A percentile compares a stretch with the other conserved stretches of the same genome.
These are phyloP conservation scores for Trissoscelio sp. DNA, from an alignment of 2,888 invertebrate genomes.

Conservation along the genomic window DNA sequence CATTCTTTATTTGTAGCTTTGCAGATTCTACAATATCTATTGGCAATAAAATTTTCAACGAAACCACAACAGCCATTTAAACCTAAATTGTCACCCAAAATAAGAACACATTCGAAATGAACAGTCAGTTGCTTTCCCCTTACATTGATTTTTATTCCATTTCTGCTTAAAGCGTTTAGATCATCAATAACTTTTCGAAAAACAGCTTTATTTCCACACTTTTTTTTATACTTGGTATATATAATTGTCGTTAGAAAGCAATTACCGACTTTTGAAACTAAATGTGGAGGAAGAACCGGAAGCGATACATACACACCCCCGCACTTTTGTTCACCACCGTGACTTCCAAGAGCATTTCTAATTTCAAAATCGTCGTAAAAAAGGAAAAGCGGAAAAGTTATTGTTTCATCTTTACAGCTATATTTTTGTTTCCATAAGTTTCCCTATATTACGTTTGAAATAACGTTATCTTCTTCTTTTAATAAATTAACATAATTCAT, in stretches of 20 bases:
- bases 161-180: conserved; percentile 14
- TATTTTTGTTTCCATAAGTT: conserved; percentile 36
- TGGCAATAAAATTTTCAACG: conserved; percentile 18
- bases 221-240: conserved; percentile 18
- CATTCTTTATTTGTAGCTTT: conserved; percentile 2
- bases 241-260: conserved; percentile 7
- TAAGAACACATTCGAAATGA: conserved; percentile 25
- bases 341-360: background rate
- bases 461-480: conserved; percentile 1
- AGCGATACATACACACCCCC: background rate
- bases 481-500: no score
- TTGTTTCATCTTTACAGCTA: background rate
- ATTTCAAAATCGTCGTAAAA: conserved; percentile 17
- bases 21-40: conserved; percentile 37
- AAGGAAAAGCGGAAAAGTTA: conserved; percentile 15
- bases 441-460: conserved; percentile 39
- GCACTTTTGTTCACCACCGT: background rate
- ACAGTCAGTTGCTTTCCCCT: background rate
- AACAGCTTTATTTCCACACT: conserved; percentile 20
- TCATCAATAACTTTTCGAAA: conserved; percentile 30
- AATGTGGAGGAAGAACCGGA: background rate
- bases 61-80: conserved; percentile 39
- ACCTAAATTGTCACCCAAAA: conserved; percentile 47
- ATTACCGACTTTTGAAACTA: conserved; percentile 2
- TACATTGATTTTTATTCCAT: conserved; percentile 19